Percentiles rank a stretch among this genome's conserved stretches.
phyloP scores from a whole-genome alignment of 2,797 vertebrate genomes.

The Hippoglossus hippoglossus region DNA sequence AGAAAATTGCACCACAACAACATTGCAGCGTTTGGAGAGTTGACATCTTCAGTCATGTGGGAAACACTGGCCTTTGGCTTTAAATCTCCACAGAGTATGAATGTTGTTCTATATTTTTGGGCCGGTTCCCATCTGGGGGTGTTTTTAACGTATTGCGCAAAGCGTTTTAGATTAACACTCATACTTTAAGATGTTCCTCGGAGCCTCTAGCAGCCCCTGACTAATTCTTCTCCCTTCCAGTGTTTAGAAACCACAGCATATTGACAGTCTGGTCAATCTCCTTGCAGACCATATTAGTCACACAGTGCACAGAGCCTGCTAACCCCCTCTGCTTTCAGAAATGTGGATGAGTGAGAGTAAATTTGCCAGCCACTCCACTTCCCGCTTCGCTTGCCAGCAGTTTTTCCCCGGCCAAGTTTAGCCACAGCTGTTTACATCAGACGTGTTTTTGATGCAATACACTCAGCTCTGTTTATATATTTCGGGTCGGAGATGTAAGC shows the following conservation, averaged over 20 bases:
- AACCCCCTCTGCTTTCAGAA: constrained; percentile 61
- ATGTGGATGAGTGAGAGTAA: constrained; percentile 69
- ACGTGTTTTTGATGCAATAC: constrained; percentile 57
- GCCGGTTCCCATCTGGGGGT: constrained; percentile 1
- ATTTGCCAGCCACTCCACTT: constrained; percentile 69
- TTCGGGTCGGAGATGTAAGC: constrained; percentile 31
- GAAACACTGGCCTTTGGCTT: background rate
- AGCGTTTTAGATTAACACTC: constrained; percentile 15
- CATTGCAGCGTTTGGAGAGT: constrained; percentile 22
- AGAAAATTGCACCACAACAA: constrained; percentile 6
- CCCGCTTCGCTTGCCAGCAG: constrained; percentile 59
- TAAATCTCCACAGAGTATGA: constrained; percentile 2
- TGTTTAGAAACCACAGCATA: constrained; percentile 72
- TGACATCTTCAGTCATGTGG: constrained; percentile 14
- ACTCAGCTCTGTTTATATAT: constrained; percentile 21
- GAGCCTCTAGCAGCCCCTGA: constrained; percentile 41
- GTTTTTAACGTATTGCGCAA: constrained; percentile 7
- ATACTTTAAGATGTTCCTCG: constrained; percentile 31
- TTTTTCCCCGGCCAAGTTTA: constrained; percentile 52
- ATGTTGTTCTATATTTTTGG: constrained; percentile 5
- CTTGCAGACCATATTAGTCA: constrained; percentile 76
- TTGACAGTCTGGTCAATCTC: constrained; percentile 69
- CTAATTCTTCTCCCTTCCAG: constrained; percentile 56
- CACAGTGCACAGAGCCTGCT: constrained; percentile 52
- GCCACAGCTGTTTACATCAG: constrained; percentile 64